Conservation (phyloP, 2,113 vertebrate species). For the Lates calcarifer region DNA sequence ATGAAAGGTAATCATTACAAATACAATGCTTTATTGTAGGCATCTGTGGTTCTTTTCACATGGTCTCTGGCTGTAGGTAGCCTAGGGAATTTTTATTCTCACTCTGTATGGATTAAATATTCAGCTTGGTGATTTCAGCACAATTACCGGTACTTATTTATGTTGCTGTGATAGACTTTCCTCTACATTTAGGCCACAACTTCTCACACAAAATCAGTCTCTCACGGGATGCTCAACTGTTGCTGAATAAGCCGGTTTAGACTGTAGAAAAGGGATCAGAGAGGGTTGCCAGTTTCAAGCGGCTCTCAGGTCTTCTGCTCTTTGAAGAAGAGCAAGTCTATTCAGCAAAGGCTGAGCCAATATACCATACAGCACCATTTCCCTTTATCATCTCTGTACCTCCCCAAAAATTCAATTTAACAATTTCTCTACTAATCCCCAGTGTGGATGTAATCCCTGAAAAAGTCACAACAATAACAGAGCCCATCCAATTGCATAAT, state of each 20-base stretch:
- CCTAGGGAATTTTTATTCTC: background rate
- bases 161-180: background rate
- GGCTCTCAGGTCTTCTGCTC: slow-evolving; percentile 39
- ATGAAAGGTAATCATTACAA: background rate
- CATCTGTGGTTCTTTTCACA: background rate
- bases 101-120: background rate
- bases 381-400: slow-evolving; percentile 55
- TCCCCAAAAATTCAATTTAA: slow-evolving; percentile 65
- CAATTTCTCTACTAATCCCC: slow-evolving; percentile 66
- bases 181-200: background rate
- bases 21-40: background rate
- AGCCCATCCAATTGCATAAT: slow-evolving; percentile 56
- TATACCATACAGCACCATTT: slow-evolving; percentile 38
- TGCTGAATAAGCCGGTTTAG: slow-evolving; percentile 56
- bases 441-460: slow-evolving; percentile 64
- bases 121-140: background rate
- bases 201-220: slow-evolving; percentile 16
- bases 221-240: slow-evolving; percentile 32
- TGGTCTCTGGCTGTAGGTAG: background rate
- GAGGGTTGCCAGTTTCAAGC: slow-evolving; percentile 48
- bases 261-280: slow-evolving; percentile 47
- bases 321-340: slow-evolving; percentile 53
- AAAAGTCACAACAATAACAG: slow-evolving; percentile 62
- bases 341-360: slow-evolving; percentile 51
- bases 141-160: background rate